A percentile compares a stretch with the other conserved stretches of the same genome.
phyloP scores from a whole-genome alignment of 2,113 vertebrate genomes.

The Ancistrus triradiatus region DNA sequence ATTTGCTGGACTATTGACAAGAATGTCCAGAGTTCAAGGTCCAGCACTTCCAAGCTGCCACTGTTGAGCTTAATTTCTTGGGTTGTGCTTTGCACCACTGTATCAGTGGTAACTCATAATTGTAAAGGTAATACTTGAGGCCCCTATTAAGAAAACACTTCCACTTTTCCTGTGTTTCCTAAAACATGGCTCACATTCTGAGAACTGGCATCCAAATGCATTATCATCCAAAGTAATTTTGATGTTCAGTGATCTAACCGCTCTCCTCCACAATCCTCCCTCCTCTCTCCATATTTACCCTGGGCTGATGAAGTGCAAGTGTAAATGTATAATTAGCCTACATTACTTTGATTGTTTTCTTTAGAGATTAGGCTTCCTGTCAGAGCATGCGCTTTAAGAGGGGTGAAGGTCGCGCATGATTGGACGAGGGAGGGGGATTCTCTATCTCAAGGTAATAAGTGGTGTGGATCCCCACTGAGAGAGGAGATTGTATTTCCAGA shows the following conservation, averaged over 20 bases:
- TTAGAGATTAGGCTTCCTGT: slow-evolving; percentile 77
- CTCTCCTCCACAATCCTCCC: slow-evolving; percentile 36
- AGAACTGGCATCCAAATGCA: slow-evolving; percentile 25
- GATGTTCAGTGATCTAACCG: slow-evolving; percentile 44
- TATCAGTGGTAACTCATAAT: too few relatives aligned
- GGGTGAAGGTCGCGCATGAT: slow-evolving; percentile 88
- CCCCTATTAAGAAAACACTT: slow-evolving; percentile 23
- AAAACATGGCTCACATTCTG: slow-evolving; percentile 23
- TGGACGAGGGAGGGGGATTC: slow-evolving; percentile 77
- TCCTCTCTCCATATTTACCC: slow-evolving; percentile 66
- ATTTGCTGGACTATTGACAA: too few relatives aligned
- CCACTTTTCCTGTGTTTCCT: slow-evolving; percentile 18
- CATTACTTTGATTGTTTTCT: slow-evolving; percentile 80
- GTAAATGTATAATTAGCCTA: slow-evolving; percentile 79
- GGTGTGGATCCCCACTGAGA: slow-evolving; percentile 82
- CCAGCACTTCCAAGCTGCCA: too few relatives aligned
- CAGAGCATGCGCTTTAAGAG: slow-evolving; percentile 61
- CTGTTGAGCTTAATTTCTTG: slow-evolving; percentile 16
- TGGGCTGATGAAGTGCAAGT: slow-evolving; percentile 72
- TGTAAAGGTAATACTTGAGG: too few relatives aligned
- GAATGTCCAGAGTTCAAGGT: too few relatives aligned
- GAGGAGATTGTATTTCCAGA: slow-evolving; percentile 93
- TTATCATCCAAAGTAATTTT: slow-evolving; percentile 52
- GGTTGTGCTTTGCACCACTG: too few relatives aligned
- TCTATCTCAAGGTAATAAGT: slow-evolving; percentile 84